Conservation (phyloP, 2,797 vertebrate genomes). For the Enteromius treurensis region DNA sequence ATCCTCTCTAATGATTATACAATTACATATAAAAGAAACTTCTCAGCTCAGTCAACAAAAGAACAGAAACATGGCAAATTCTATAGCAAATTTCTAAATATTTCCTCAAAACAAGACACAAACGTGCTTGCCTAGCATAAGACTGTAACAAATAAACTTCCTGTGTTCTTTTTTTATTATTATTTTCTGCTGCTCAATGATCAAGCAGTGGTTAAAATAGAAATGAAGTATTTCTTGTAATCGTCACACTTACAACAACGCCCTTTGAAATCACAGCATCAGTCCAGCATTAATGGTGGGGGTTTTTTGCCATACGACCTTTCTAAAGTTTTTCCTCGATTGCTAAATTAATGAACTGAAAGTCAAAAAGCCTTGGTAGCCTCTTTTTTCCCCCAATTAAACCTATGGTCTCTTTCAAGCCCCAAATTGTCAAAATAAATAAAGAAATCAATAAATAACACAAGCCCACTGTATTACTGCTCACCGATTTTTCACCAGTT, state of each 20-base stretch:
- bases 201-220: background rate
- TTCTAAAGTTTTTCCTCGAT: background rate
- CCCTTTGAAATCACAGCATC: background rate
- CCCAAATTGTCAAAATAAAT: slow-evolving; percentile 20
- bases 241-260: background rate
- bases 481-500: slow-evolving; percentile 47
- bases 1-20: background rate
- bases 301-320: background rate
- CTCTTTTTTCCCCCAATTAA: slow-evolving; percentile 29
- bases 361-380: slow-evolving; percentile 25
- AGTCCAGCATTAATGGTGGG: background rate
- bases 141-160: slow-evolving; percentile 9
- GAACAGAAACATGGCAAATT: background rate
- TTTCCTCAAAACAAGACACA: background rate
- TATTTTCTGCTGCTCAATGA: background rate
- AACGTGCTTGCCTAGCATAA: slow-evolving; percentile 2
- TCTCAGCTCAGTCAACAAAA: background rate
- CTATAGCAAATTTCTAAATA: background rate
- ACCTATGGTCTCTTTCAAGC: slow-evolving; percentile 8
- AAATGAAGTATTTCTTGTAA: background rate
- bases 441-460: background rate
- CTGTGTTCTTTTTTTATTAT: background rate
- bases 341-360: background rate
- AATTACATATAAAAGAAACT: background rate
- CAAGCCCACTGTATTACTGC: slow-evolving; percentile 33